Conservation (phyloP, 2,113 vertebrate species). For the Mesocricetus auratus region DNA sequence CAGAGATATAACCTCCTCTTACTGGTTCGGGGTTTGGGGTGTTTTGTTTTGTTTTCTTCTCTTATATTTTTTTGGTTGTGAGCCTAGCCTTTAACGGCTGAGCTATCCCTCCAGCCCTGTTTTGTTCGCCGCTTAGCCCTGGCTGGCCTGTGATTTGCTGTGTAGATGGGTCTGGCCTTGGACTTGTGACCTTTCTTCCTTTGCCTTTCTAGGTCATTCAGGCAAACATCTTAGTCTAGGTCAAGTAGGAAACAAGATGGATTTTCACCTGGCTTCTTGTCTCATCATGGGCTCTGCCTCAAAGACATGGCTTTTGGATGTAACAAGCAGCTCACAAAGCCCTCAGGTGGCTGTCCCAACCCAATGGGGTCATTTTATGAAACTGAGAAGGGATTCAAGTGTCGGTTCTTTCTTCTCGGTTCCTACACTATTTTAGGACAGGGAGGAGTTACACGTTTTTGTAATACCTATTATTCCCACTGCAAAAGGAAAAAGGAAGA, state of each 20-base stretch:
- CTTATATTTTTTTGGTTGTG: too few species aligned
- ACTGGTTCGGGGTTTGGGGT: neutral
- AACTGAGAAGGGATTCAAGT: neutral
- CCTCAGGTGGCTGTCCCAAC: neutral
- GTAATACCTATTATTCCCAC: slow-evolving; percentile 30
- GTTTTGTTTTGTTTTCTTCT: neutral
- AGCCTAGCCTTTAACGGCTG: too few species aligned
- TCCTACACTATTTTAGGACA: slow-evolving; percentile 57
- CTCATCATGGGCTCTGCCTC: slow-evolving; percentile 42
- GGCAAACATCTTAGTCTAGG: slow-evolving; percentile 28
- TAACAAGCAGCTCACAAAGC: neutral
- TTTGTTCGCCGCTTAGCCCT: neutral
- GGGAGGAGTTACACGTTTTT: neutral
- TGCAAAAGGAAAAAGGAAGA: slow-evolving; percentile 23
- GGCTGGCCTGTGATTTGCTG: neutral
- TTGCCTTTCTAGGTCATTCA: neutral
- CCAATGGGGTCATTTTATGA: neutral
- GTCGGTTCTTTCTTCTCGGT: slow-evolving; percentile 18
- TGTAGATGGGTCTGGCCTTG: neutral
- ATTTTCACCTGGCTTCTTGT: neutral
- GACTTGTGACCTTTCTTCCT: neutral
- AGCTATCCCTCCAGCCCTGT: too few species aligned
- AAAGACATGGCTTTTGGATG: slow-evolving; percentile 8
- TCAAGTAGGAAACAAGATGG: slow-evolving; percentile 20
- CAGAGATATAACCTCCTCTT: neutral